These are phyloP conservation scores for Tetragnatha montana DNA, from an alignment of 2,888 invertebrate species.

Conservation along the genomic window DNA sequence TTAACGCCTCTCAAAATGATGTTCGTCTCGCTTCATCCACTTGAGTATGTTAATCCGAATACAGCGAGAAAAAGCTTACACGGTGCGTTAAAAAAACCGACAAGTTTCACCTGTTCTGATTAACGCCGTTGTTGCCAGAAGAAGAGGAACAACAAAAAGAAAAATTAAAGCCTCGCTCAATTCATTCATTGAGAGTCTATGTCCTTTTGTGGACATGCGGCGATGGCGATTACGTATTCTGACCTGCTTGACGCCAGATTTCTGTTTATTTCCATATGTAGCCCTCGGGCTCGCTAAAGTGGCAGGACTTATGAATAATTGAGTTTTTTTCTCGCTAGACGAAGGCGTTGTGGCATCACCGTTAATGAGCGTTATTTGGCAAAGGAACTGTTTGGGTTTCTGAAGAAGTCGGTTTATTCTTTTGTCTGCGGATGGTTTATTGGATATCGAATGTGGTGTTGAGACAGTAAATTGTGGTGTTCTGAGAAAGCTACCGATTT, in stretches of 20 bases:
- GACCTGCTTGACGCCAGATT: conserved; percentile 53
- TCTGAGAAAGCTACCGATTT: neutral
- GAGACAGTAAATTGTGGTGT: neutral
- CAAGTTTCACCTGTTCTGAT: conserved; percentile 24
- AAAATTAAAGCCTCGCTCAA: neutral
- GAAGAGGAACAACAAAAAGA: neutral
- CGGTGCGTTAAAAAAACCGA: neutral
- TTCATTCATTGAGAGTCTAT: conserved; percentile 19
- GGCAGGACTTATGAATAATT: conserved; percentile 34
- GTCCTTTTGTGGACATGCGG: conserved; percentile 60
- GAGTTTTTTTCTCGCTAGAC: neutral
- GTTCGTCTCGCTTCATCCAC: neutral
- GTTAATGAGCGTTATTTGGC: neutral
- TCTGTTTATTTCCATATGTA: conserved; percentile 18
- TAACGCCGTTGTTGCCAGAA: conserved; percentile 15
- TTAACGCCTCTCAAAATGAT: neutral
- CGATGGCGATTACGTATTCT: conserved; percentile 33
- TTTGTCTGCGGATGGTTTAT: neutral
- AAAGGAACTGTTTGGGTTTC: neutral
- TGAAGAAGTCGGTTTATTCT: neutral
- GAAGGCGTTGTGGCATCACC: conserved; percentile 6
- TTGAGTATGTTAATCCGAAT: neutral
- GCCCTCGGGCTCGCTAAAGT: conserved; percentile 34
- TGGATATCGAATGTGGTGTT: neutral
- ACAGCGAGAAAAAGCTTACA: conserved; percentile 2